Evolutionary conservation across 2,113 vertebrate genomes (phyloP).

Genomic region (Nematolebias whitei): DNA sequence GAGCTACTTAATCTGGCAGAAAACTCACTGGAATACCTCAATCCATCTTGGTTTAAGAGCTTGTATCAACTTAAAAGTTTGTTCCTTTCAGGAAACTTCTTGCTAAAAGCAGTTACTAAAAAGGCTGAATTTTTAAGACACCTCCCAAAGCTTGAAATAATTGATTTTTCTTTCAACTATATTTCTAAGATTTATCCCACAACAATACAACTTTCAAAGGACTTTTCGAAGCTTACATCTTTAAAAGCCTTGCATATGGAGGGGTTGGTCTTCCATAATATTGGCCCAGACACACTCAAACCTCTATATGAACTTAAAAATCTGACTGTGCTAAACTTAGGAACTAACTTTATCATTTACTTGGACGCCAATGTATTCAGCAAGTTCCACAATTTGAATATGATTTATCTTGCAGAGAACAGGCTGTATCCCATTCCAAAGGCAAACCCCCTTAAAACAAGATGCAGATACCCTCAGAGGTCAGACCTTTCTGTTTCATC

Average conservation of each 20-base stretch:
- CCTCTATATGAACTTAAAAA: conserved; percentile 74
- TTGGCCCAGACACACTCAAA: conserved; percentile 66
- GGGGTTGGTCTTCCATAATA: conserved; percentile 79
- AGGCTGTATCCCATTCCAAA: conserved; percentile 72
- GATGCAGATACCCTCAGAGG: background rate
- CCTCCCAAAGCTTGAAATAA: conserved; percentile 63
- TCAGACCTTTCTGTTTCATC: conserved; percentile 10
- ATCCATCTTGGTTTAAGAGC: conserved; percentile 71
- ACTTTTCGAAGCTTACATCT: conserved; percentile 72
- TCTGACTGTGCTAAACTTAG: conserved; percentile 74
- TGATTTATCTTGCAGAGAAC: conserved; percentile 84
- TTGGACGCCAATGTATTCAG: conserved; percentile 67
- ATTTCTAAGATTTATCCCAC: conserved; percentile 46
- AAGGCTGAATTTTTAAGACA: conserved; percentile 66
- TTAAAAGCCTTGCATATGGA: conserved; percentile 75
- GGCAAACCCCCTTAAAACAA: background rate
- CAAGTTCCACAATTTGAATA: conserved; percentile 58
- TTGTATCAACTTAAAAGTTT: conserved; percentile 61
- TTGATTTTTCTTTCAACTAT: conserved; percentile 84
- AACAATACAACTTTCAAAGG: conserved; percentile 57
- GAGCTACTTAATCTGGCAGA: conserved; percentile 67
- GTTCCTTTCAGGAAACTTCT: conserved; percentile 75
- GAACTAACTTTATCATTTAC: conserved; percentile 83
- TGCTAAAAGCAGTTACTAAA: conserved; percentile 42
- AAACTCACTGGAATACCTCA: conserved; percentile 63